Evolutionary conservation across 2,888 invertebrate genomes (phyloP).

Genomic region (Acrocyrtus sp.): DNA sequence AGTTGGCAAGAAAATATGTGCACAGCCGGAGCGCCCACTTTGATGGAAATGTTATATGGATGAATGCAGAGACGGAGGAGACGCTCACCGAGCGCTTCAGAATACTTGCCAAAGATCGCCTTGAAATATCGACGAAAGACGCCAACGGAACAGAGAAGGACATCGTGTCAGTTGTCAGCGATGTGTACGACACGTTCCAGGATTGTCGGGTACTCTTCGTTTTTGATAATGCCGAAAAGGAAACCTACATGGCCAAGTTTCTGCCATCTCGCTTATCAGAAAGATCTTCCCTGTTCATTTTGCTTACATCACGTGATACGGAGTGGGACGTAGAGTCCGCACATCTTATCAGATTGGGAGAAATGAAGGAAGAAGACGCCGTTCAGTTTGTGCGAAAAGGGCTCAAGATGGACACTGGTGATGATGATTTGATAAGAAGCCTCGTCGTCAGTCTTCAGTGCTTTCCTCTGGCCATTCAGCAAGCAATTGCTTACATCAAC

Average conservation of each 20-base stretch:
- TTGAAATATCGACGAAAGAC: not conserved
- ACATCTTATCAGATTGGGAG: not conserved
- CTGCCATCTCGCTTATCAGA: not conserved
- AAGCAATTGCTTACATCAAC: constrained; percentile 3
- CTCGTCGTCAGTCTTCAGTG: not conserved
- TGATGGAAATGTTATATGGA: constrained; percentile 8
- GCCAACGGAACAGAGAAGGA: not conserved
- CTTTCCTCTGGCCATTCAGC: constrained; percentile 5
- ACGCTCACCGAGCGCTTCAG: not conserved
- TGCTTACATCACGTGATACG: constrained; percentile 1
- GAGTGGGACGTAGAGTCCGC: not conserved
- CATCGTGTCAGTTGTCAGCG: not conserved
- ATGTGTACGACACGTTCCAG: not conserved
- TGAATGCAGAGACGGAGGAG: not conserved
- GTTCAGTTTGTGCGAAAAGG: not conserved
- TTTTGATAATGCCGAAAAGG: constrained; percentile 2
- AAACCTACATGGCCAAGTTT: not conserved
- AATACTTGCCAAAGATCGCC: not conserved
- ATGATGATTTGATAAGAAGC: not conserved
- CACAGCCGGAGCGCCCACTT: not conserved
- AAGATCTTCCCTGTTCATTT: not conserved
- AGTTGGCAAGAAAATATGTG: not conserved
- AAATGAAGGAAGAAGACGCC: not conserved
- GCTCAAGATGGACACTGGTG: not conserved
- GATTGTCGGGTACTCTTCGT: not conserved